phyloP scores from a whole-genome alignment of 2,888 invertebrate genomes.

The Omphaloscelis lunosa region DNA sequence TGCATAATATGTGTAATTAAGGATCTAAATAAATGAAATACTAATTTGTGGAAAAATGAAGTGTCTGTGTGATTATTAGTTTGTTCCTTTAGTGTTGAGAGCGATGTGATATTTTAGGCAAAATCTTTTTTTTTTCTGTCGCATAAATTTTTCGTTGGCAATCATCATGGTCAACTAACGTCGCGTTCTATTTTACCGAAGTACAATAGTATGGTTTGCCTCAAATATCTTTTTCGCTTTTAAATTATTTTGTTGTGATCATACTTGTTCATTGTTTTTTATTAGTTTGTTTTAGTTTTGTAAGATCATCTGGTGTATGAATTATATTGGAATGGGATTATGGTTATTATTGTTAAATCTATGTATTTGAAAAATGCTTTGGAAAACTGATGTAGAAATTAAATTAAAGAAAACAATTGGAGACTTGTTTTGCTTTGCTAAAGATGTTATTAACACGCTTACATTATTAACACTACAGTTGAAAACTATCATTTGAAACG shows the following conservation, averaged over 20 bases:
- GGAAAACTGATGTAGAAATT: slow-evolving; percentile 34
- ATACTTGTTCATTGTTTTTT: slow-evolving; percentile 72
- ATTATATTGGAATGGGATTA: slow-evolving; percentile 67
- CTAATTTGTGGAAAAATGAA: slow-evolving; percentile 68
- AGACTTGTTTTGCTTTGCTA: slow-evolving; percentile 56
- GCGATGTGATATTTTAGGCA: slow-evolving; percentile 68
- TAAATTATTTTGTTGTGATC: slow-evolving; percentile 72
- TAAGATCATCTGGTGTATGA: slow-evolving; percentile 66
- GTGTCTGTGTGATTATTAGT: slow-evolving; percentile 64
- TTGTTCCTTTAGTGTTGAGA: slow-evolving; percentile 64
- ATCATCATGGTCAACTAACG: slow-evolving; percentile 17
- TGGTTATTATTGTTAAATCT: slow-evolving; percentile 60
- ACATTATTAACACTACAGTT: slow-evolving; percentile 35
- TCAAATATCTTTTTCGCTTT: slow-evolving; percentile 67
- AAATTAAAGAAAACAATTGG: slow-evolving; percentile 7
- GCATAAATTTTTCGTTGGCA: slow-evolving; percentile 25
- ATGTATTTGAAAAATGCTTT: slow-evolving; percentile 53
- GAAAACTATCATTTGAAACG: slow-evolving; percentile 6
- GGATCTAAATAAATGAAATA: slow-evolving; percentile 66
- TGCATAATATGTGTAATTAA: slow-evolving; percentile 82
- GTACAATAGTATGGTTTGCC: slow-evolving; percentile 65
- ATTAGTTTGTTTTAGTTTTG: slow-evolving; percentile 60
- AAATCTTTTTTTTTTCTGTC: slow-evolving; percentile 33
- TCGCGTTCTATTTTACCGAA: slow-evolving; percentile 49
- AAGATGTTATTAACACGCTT: slow-evolving; percentile 44